phyloP scores from a whole-genome alignment of 2,888 invertebrate genomes.

The Melanchra persicariae region DNA sequence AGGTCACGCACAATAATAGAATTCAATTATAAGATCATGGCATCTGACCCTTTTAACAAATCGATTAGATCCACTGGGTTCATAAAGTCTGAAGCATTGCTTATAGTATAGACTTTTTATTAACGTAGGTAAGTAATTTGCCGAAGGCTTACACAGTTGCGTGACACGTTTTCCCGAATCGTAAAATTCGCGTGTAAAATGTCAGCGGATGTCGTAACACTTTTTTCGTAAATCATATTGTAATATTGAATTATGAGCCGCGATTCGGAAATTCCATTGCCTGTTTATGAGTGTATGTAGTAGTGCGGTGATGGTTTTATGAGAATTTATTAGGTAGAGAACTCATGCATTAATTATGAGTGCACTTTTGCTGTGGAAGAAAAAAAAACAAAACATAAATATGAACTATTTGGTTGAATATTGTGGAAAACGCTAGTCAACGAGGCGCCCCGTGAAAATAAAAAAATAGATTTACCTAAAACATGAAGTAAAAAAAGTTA shows the following conservation, averaged over 20 bases:
- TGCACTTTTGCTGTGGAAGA: not conserved
- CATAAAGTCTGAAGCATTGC: slow-evolving; percentile 23
- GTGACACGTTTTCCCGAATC: slow-evolving; percentile 60
- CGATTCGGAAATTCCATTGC: slow-evolving; percentile 41
- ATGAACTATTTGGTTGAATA: not conserved
- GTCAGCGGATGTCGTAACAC: slow-evolving; percentile 67
- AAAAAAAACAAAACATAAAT: not conserved
- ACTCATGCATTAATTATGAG: not conserved
- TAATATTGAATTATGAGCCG: slow-evolving; percentile 54
- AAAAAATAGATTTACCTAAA: not conserved
- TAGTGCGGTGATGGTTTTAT: too few relatives aligned
- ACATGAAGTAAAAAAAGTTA: not conserved
- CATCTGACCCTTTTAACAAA: slow-evolving; percentile 64
- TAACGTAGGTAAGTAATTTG: slow-evolving; percentile 62
- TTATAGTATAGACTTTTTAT: slow-evolving; percentile 43
- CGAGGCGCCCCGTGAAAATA: not conserved
- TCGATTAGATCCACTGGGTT: slow-evolving; percentile 31
- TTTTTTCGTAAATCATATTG: slow-evolving; percentile 63
- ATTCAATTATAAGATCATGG: slow-evolving; percentile 69
- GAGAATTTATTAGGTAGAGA: not conserved
- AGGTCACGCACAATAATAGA: slow-evolving; percentile 71
- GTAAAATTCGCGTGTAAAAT: slow-evolving; percentile 64
- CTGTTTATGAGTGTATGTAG: slow-evolving; percentile 23
- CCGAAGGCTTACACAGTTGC: slow-evolving; percentile 65
- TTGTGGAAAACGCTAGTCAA: not conserved